These are phyloP conservation scores for Turdus rufiventris DNA, from an alignment of 2,113 vertebrate genomes.

Conservation along the genomic window DNA sequence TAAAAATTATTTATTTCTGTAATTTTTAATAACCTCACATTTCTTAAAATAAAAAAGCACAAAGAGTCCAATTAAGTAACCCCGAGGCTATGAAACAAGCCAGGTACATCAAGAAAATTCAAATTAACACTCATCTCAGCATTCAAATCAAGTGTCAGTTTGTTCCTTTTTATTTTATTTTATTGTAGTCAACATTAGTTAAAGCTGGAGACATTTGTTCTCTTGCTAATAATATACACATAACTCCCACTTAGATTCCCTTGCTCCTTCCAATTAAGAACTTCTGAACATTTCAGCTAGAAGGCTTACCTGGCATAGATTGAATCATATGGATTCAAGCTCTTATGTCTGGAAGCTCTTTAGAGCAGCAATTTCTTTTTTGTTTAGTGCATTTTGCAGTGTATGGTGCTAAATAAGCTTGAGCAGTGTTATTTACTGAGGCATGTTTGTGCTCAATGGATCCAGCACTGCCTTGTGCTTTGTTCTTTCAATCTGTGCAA, in stretches of 20 bases:
- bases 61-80: constrained; percentile 18
- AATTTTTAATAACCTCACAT: constrained; percentile 35
- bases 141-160: constrained; percentile 35
- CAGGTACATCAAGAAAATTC: not conserved
- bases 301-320: constrained; percentile 45
- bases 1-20: not conserved
- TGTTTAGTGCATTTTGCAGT: constrained; percentile 21
- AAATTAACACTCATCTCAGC: constrained; percentile 36
- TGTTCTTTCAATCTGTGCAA: not conserved
- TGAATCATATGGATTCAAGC: constrained; percentile 39
- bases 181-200: constrained; percentile 42
- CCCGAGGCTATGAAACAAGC: not conserved
- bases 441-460: not conserved
- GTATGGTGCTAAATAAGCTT: constrained; percentile 1
- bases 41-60: constrained; percentile 21
- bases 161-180: constrained; percentile 42
- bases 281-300: constrained; percentile 28
- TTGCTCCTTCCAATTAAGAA: constrained; percentile 45
- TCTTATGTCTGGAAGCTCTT: constrained; percentile 36
- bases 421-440: not conserved
- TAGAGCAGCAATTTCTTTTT: constrained; percentile 37
- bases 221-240: constrained; percentile 30
- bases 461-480: not conserved
- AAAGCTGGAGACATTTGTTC: constrained; percentile 53
- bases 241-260: constrained; percentile 34